phyloP scores from a whole-genome alignment of 2,113 vertebrate species.

The Turdus rufiventris region DNA sequence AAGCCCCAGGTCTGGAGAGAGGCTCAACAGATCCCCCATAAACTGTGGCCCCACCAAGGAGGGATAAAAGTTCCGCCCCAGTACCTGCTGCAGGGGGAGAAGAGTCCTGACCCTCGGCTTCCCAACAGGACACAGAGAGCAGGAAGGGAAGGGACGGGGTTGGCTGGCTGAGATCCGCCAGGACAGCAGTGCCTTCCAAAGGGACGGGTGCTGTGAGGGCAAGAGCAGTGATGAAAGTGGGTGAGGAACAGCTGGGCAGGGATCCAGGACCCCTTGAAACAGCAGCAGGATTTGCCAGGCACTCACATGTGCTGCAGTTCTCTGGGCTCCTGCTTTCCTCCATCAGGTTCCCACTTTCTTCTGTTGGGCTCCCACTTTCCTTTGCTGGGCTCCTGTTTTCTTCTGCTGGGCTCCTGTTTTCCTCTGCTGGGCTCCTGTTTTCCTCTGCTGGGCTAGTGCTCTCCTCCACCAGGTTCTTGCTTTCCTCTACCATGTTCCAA shows the following conservation, averaged over 20 bases:
- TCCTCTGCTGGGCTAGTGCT: neutral
- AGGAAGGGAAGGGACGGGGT: accelerated
- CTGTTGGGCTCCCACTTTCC: neutral
- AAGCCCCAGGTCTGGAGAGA: neutral
- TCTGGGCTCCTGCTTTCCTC: neutral
- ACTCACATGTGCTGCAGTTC: neutral
- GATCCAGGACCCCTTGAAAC: accelerated
- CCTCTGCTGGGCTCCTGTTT: accelerated
- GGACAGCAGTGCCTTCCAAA: neutral
- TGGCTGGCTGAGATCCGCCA: accelerated
- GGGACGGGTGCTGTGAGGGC: accelerated
- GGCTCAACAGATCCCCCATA: neutral
- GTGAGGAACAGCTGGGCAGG: neutral
- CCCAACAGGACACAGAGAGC: accelerated
- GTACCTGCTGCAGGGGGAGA: neutral
- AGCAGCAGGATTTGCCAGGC: neutral
- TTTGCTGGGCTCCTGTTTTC: neutral
- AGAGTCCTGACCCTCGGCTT: accelerated
- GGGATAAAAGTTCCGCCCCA: neutral
- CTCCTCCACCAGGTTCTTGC: neutral
- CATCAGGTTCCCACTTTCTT: neutral
- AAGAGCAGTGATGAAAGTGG: neutral
- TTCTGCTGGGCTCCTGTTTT: accelerated
- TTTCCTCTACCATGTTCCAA: accelerated
- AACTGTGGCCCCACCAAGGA: neutral